Evolutionary conservation across 2,113 vertebrate genomes (phyloP), one percentile per base, ranked within the genome.

Genomic region (Tupaia chinensis): DNA sequence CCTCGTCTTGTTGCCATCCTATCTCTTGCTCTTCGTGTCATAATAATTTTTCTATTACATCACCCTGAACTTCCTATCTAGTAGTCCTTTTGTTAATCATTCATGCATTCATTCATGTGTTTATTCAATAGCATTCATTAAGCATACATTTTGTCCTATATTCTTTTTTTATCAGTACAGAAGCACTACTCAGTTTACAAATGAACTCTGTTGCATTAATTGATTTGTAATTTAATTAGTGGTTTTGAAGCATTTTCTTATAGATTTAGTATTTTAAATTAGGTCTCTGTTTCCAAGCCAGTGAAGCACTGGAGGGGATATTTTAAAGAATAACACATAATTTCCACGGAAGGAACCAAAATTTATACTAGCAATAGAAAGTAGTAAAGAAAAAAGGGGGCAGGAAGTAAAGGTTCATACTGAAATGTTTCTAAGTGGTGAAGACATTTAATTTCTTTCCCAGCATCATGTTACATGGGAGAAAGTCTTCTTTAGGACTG

Each of bases 161-260:
- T 81, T 83, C 9, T 77, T 94, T 58, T 60, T 85, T 83, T 44
- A 87, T 92, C 32, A 44, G 16, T 63, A 56, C 60, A 84, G 60
- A 93, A 85, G 19, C 11, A 70, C 22, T 82, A 76, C 19, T 13
- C 12, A 86, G 65, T 61, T 94, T 91, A 83, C 44, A 80, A 85
- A 77, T 58, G 27, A 91, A 65, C 29, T 60, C 68, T 76, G 25
- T 79, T 95, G 68, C 3, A 68, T 27, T 90, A 61, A 73, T 89
- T 87, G 77, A 85, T 92, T 92, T 92, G 10, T 88, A 93, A 87
- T 34, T 76, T 95, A 88, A 73, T 68, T 85, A 70, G 61, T 78
- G 54, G 22, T 58, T 95, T 92, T 87, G 25, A 95, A 87, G 15
- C 9, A 63, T 83, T 91, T 94, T 79, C 8, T 76, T 76, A 17